These are phyloP conservation scores for Drosophila mettleri DNA, from an alignment of 2,888 invertebrate species.

Conservation along the genomic window DNA sequence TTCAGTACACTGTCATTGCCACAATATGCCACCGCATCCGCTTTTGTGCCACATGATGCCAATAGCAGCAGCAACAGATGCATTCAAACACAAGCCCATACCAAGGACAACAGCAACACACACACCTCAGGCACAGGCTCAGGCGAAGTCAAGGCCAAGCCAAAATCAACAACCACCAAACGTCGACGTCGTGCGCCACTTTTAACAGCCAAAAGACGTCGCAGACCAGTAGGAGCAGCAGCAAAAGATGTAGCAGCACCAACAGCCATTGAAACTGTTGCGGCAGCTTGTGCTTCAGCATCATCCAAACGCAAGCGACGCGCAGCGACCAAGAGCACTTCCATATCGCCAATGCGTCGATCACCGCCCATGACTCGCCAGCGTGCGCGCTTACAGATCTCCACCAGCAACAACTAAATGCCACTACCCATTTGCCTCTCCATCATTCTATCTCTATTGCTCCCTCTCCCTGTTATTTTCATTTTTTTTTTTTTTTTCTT, in stretches of 20 bases:
- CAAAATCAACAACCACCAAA: constrained; percentile 58
- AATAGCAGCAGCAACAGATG: constrained; percentile 14
- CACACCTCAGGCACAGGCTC: constrained; percentile 62
- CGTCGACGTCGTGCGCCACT: constrained; percentile 71
- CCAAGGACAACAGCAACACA: constrained; percentile 61
- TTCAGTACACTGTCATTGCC: constrained; percentile 66
- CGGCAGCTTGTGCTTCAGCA: constrained; percentile 9
- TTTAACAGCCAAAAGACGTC: constrained; percentile 46
- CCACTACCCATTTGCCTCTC: background rate
- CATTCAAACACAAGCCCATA: constrained; percentile 14
- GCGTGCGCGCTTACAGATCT: constrained; percentile 75
- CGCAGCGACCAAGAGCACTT: constrained; percentile 23
- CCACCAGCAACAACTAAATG: constrained; percentile 59
- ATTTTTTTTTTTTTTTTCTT: no score
- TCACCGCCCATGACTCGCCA: constrained; percentile 77
- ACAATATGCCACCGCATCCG: constrained; percentile 57
- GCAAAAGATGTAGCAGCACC: constrained; percentile 1
- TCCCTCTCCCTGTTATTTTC: no score
- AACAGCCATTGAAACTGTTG: background rate
- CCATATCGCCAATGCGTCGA: constrained; percentile 52
- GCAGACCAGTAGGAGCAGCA: constrained; percentile 19
- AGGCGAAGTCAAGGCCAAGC: constrained; percentile 30
- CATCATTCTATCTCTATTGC: background rate
- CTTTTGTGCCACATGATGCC: constrained; percentile 60
- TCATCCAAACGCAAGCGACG: constrained; percentile 43